Conservation (phyloP, 2,113 vertebrate genomes). For the Saguinus midas region DNA sequence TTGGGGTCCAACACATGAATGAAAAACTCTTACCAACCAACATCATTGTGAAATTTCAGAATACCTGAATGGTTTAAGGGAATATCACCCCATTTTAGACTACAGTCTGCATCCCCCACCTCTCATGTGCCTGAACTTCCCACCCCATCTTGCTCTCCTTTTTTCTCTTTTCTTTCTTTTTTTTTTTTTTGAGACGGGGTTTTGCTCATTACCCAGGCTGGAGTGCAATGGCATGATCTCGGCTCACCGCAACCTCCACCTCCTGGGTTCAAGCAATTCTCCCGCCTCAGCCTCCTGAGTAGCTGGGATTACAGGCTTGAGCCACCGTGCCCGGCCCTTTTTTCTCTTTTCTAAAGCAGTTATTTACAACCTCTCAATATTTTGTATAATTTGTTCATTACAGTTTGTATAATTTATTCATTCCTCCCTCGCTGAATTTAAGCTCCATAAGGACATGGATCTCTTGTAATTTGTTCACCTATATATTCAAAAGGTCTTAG, state of each 20-base stretch:
- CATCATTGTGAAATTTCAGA: background rate
- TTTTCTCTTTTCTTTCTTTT: background rate
- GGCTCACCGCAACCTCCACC: no score
- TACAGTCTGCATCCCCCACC: background rate
- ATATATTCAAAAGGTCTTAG: background rate
- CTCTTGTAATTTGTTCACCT: background rate
- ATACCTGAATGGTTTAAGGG: background rate
- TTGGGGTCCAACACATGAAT: background rate
- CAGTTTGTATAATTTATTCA: background rate
- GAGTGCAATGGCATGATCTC: no score
- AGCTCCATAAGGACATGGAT: background rate
- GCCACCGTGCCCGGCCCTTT: background rate
- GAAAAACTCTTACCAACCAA: background rate
- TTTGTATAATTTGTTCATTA: background rate
- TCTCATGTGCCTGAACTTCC: background rate
- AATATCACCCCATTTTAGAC: background rate
- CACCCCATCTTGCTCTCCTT: background rate
- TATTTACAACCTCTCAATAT: background rate
- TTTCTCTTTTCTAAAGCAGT: slow-evolving; percentile 9
- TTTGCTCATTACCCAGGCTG: no score
- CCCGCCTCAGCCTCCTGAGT: no score
- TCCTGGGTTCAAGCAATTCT: no score
- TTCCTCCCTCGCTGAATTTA: background rate
- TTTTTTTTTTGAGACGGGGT: no score
- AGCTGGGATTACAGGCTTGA: no score